Evolutionary conservation across 2,888 invertebrate species (phyloP).

Genomic region (Gandaritis pyraliata): DNA sequence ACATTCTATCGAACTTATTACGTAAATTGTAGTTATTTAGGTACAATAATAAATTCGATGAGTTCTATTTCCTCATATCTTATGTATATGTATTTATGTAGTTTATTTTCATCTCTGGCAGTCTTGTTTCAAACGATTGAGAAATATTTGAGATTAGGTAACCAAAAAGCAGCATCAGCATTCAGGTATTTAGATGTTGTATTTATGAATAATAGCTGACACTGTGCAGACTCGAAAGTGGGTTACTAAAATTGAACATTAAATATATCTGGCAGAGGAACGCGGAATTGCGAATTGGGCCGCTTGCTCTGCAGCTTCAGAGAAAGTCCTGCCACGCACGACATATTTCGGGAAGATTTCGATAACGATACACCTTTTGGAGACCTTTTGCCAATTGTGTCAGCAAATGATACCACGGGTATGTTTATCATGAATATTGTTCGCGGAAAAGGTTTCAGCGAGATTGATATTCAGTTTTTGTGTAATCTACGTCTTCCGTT

Average conservation of each 20-base stretch:
- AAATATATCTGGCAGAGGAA: conserved; percentile 46
- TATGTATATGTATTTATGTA: not conserved
- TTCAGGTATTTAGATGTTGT: conserved; percentile 24
- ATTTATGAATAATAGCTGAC: conserved; percentile 27
- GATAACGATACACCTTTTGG: conserved; percentile 54
- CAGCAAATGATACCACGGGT: conserved; percentile 47
- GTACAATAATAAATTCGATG: conserved; percentile 10
- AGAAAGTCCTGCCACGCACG: conserved; percentile 45
- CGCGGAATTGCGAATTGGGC: conserved; percentile 57
- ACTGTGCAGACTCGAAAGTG: conserved; percentile 25
- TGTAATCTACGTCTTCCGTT: conserved; percentile 2
- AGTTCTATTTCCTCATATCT: not conserved
- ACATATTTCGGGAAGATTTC: conserved; percentile 29
- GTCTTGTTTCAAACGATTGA: not conserved
- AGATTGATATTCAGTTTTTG: conserved; percentile 21
- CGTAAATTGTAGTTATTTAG: conserved; percentile 6
- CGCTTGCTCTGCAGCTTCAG: conserved; percentile 47
- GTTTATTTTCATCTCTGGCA: not conserved
- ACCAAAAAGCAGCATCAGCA: conserved; percentile 11
- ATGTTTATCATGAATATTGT: conserved; percentile 44
- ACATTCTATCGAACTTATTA: conserved; percentile 8
- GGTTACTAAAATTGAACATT: conserved; percentile 29
- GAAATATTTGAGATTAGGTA: conserved; percentile 8
- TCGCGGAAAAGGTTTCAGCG: conserved; percentile 17
- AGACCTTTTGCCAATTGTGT: conserved; percentile 61